Base-by-base conservation (phyloP, 2,797 vertebrate genomes). In the Pangasius sanitwongsei region DNA sequence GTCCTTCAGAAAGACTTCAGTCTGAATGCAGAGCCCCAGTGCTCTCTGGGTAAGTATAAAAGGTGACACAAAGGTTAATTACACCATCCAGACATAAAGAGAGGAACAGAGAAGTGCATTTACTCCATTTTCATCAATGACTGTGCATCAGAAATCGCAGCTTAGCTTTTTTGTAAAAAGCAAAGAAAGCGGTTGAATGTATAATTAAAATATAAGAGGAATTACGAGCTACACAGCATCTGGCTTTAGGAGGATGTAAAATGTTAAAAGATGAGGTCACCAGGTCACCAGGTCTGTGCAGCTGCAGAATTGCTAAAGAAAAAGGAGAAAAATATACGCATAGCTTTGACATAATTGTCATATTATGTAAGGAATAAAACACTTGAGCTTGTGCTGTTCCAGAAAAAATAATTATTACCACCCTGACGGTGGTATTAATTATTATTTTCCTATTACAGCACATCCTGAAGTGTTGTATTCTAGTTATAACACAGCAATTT, bases 31-130 rank as follows among this genome's bases (percentile, higher is more conserved):
- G 23, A 12, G 31, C 78, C 53, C 55, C 55, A 37, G 55, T 83
- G 82, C 61, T 65, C 59, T 67, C 61, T 83, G 82, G 82, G 61
- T 83, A 83, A 65, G 37, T 67, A 65, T 65, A 48, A 48, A 83
- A 65, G 82, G 61, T 65, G 82, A 67, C 41, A 65, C 3, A 48
- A 65, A 83, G 59, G 82, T 83, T 65, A 83, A 83, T 50, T 65
- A 65, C 59, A 48, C 37, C 34, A 48, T 48, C 59, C 61, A 83
- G 82, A 65, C 82, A 83, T 15, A n/a, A 82, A 41, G 34, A 82
- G 34, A 82, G n/a, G 50, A 81, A 59, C 20, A 59, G 20, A 41
- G 13, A 57, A 81, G 80, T 41, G 80, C 53, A 25, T 55, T 53
- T 78, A 31, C 7, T 2, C 13, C 75, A 18, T 78, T 78, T 78